Conservation (phyloP, 2,888 invertebrate genomes). For the Helobdella robusta region DNA sequence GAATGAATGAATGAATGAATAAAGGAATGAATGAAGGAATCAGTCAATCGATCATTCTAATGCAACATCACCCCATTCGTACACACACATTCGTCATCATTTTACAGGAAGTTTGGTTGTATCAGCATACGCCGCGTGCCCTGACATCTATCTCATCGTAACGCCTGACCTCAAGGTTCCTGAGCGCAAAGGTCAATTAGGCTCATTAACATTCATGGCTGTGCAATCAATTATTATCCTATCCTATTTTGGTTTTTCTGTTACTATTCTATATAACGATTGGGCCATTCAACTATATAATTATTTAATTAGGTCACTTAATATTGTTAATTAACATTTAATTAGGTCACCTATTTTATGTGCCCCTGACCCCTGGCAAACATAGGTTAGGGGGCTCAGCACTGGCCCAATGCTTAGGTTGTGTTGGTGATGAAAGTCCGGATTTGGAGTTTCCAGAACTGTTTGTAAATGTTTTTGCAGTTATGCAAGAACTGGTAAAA, state of each 20-base stretch:
- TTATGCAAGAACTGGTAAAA: slow-evolving; percentile 59
- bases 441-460: slow-evolving; percentile 65
- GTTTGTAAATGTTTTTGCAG: slow-evolving; percentile 67
- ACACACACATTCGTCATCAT: not conserved
- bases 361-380: slow-evolving; percentile 46
- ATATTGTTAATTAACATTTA: not conserved
- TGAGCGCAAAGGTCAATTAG: slow-evolving; percentile 9
- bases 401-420: slow-evolving; percentile 77
- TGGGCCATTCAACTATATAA: not conserved
- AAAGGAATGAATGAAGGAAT: too few relatives aligned
- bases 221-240: not conserved
- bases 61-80: too few relatives aligned
- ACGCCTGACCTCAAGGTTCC: slow-evolving; percentile 74
- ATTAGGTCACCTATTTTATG: slow-evolving; percentile 62
- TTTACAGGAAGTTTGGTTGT: slow-evolving; percentile 75
- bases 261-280: not conserved
- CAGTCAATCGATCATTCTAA: too few relatives aligned
- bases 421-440: slow-evolving; percentile 69
- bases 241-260: not conserved
- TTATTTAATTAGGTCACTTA: not conserved
- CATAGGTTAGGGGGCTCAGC: slow-evolving; percentile 73
- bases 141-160: slow-evolving; percentile 69
- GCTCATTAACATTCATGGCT: not conserved
- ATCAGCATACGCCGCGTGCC: slow-evolving; percentile 91
- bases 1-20: too few relatives aligned